These are phyloP conservation scores for Porites lutea DNA, from an alignment of 64 coral and sea anemone species.

Conservation along the genomic window DNA sequence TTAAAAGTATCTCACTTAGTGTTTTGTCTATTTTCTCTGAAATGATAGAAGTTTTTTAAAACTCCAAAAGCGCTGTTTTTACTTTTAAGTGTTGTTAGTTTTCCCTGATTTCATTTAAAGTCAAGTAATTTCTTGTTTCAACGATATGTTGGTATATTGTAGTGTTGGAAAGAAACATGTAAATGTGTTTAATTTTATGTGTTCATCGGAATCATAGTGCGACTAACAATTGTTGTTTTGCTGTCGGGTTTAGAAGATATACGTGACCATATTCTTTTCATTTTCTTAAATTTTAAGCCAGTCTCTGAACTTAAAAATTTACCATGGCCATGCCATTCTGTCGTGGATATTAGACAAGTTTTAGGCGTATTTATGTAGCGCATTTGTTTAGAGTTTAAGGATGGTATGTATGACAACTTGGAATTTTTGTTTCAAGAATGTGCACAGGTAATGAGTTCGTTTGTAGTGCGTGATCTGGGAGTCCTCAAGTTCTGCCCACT, in stretches of 20 bases:
- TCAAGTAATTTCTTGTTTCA: too few species aligned
- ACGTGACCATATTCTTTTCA: too few species aligned
- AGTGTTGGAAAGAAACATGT: background rate
- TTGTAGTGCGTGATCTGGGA: constrained; percentile 25
- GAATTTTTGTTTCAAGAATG: constrained; percentile 54
- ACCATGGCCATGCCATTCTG: too few species aligned
- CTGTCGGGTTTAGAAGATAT: too few species aligned
- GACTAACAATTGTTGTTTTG: too few species aligned
- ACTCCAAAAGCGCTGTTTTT: background rate
- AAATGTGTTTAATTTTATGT: background rate
- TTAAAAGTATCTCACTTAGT: too few species aligned
- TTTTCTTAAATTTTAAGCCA: background rate
- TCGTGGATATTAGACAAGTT: background rate
- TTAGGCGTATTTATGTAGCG: background rate
- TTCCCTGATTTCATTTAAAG: too few species aligned
- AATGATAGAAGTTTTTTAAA: background rate
- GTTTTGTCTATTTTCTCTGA: too few species aligned
- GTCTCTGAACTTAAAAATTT: background rate
- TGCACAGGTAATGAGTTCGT: constrained; percentile 12
- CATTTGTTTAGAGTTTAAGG: background rate
- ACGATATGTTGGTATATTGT: background rate
- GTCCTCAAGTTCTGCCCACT: constrained; percentile 16
- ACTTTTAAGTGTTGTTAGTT: background rate
- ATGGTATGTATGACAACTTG: background rate
- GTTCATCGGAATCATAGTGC: background rate